Evolutionary conservation across 2,888 invertebrate genomes (phyloP).

Genomic region (Napeogenes sylphis): DNA sequence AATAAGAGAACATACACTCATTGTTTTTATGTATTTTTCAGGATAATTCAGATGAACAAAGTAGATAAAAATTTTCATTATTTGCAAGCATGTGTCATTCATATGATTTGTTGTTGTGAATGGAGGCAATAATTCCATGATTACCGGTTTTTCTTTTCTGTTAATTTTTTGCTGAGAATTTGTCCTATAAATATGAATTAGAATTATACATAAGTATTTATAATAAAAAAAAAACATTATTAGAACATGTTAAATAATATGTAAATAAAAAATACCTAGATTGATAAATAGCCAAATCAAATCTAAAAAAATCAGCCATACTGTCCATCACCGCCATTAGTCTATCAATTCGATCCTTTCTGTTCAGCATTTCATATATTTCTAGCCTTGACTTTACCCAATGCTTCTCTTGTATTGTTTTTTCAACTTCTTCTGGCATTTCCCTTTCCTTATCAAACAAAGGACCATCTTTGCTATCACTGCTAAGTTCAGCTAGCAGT

Average conservation of each 20-base stretch:
- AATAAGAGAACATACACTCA: constrained; percentile 49
- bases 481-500: constrained; percentile 58
- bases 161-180: too few species aligned
- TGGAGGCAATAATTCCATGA: background rate
- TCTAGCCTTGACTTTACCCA: constrained; percentile 67
- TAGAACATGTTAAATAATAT: too few species aligned
- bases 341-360: constrained; percentile 67
- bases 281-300: constrained; percentile 77
- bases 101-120: constrained; percentile 31
- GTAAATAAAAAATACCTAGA: constrained; percentile 44
- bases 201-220: too few species aligned
- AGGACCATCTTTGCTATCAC: constrained; percentile 53
- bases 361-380: constrained; percentile 58
- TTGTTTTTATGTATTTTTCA: constrained; percentile 51
- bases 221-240: too few species aligned
- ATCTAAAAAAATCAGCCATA: constrained; percentile 73
- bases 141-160: background rate
- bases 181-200: too few species aligned
- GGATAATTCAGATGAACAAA: constrained; percentile 62
- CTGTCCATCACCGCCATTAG: constrained; percentile 70
- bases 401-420: constrained; percentile 56
- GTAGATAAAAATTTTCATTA: constrained; percentile 55
- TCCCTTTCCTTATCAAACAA: constrained; percentile 53
- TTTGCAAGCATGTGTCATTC: constrained; percentile 54
- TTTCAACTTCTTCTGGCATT: constrained; percentile 56